Percentiles rank a stretch among this genome's conserved stretches.
Conservation (phyloP, 1,140 invertebrate species). For the Calephelis virginiensis region DNA sequence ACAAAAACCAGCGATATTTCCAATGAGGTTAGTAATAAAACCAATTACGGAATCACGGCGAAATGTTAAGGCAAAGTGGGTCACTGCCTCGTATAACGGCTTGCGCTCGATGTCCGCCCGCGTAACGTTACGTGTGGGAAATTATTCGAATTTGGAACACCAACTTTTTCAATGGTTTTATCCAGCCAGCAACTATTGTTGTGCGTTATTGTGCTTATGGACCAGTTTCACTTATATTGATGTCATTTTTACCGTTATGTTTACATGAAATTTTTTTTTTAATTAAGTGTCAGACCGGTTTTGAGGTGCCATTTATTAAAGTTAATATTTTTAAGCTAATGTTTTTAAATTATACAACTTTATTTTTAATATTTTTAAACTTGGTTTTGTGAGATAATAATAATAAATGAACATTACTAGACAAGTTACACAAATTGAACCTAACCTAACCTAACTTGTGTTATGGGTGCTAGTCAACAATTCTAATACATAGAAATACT, state of each 20-base stretch:
- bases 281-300: too few relatives aligned
- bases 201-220: slow-evolving; percentile 54
- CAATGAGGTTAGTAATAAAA: slow-evolving; percentile 63
- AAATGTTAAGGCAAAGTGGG: slow-evolving; percentile 63
- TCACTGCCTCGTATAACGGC: slow-evolving; percentile 75
- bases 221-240: slow-evolving; percentile 55
- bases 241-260: slow-evolving; percentile 58
- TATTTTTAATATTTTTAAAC: too few relatives aligned
- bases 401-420: too few relatives aligned
- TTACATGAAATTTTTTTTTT: slow-evolving; percentile 22
- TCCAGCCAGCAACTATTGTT: slow-evolving; percentile 64
- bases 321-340: too few relatives aligned
- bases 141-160: slow-evolving; percentile 76
- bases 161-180: slow-evolving; percentile 61
- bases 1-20: slow-evolving; percentile 20
- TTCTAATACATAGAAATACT: too few relatives aligned
- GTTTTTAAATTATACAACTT: too few relatives aligned
- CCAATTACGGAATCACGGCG: slow-evolving; percentile 50
- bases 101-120: slow-evolving; percentile 71
- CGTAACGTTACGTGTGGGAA: slow-evolving; percentile 78
- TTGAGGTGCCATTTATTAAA: too few relatives aligned
- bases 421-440: too few relatives aligned
- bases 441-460: too few relatives aligned
- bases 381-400: too few relatives aligned
- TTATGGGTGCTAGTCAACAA: too few relatives aligned